Conservation (phyloP, 1,140 invertebrate genomes). For the Octopus sinensis region DNA sequence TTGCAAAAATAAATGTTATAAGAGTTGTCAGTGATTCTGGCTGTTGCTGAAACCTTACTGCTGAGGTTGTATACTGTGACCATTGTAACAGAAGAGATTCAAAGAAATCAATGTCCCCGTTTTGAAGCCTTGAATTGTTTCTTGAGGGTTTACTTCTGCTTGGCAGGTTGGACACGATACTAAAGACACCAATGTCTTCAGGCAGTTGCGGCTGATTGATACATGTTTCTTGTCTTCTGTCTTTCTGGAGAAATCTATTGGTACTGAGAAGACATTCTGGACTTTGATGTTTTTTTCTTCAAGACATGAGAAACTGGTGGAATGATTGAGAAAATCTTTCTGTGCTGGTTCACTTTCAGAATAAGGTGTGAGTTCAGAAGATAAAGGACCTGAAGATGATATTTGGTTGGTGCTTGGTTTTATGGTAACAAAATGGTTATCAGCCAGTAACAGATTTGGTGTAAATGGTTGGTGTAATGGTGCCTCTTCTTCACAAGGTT, state of each 20-base stretch:
- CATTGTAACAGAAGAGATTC: slow-evolving; percentile 6
- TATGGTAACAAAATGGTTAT: background rate
- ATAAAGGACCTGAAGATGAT: background rate
- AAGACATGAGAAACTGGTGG: background rate
- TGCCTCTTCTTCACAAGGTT: background rate
- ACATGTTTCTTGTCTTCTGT: background rate
- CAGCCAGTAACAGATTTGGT: background rate
- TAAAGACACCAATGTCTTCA: slow-evolving; percentile 9
- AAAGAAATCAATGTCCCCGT: background rate
- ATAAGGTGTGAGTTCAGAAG: background rate
- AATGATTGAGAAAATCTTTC: background rate
- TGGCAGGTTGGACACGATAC: slow-evolving; percentile 5
- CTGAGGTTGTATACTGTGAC: slow-evolving; percentile 9
- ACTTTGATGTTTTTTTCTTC: slow-evolving; percentile 2
- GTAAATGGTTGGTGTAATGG: background rate
- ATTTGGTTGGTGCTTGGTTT: background rate
- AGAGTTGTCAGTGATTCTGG: too few species aligned
- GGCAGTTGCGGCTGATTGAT: background rate
- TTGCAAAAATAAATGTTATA: too few species aligned
- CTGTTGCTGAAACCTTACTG: background rate
- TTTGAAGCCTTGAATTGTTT: slow-evolving; percentile 11
- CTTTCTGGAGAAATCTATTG: background rate
- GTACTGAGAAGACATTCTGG: background rate
- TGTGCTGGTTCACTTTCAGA: background rate
- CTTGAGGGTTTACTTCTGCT: slow-evolving; percentile 9